Base-by-base conservation (phyloP, 1,140 invertebrate genomes). In the Drosophila paulistorum region DNA sequence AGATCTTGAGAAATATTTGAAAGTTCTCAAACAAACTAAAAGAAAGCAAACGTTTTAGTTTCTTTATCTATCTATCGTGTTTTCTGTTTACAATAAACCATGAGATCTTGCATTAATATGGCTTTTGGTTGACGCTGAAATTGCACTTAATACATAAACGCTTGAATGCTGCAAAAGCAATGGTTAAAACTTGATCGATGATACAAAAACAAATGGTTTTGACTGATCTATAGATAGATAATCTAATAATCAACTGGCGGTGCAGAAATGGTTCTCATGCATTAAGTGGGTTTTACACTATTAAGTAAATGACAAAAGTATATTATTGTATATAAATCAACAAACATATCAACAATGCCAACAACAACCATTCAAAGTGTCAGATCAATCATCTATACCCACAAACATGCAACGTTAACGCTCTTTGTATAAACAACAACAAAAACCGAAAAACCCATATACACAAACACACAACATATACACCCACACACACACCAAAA, bases 381-480 rank as follows among this genome's bases (percentile, higher is more conserved):
- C 68, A 78, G 71, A 82, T 72, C 68, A 74, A 57, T 71, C 74
- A 65, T 71, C 39, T 61, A 60, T 23, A 55, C 7, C 35, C 23
- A 67, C 30, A 55, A 7, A 63, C 62, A 59, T 61, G 42, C 55
- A 35, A 61, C 41, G 51, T 23, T 60, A 26, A 37, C 26, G 37
- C 58, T 68, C 10, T 67, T 57, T 74, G 71, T 74, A 74, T 14
- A 62, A 45, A 42, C 42, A 23, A 2, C 1, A 23, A 23, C 20
- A 59, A 63, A 69, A 57, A 7, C 37, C 57, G 23, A 35, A 63
- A 39, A 65, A 77, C 26, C 48, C 61, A 77, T 42, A 77, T 42
- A 73, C n/a, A 60, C 41, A 26, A 30, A 51, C 41, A 30, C 51
- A 26, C 23, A 26, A 26, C 23, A 26, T 4, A 77, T 14, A 61